Evolutionary conservation across 2,797 vertebrate genomes (phyloP).

Genomic region (Oryzias sinensis): DNA sequence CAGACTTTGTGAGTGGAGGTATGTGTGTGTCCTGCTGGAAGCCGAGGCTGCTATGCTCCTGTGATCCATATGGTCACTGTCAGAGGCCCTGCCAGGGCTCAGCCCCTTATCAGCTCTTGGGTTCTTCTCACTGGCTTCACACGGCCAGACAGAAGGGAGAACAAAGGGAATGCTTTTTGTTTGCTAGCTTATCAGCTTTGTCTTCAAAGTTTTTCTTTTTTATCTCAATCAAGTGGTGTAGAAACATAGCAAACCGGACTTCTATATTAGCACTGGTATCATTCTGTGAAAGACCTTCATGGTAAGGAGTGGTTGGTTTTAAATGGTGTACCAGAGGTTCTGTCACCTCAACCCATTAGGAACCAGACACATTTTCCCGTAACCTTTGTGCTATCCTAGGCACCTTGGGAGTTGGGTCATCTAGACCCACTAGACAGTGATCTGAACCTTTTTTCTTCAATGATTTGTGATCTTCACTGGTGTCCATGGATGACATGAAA

Average conservation of each 20-base stretch:
- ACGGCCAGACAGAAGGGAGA: slow-evolving; percentile 40
- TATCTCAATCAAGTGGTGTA: slow-evolving; percentile 68
- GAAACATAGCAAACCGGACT: slow-evolving; percentile 56
- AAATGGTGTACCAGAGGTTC: slow-evolving; percentile 18
- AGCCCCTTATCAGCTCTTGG: slow-evolving; percentile 52
- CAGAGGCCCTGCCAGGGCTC: slow-evolving; percentile 63
- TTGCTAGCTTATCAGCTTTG: slow-evolving; percentile 69
- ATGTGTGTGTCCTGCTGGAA: slow-evolving; percentile 51
- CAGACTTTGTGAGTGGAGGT: slow-evolving; percentile 34
- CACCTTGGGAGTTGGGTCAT: too few species aligned
- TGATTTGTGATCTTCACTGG: too few species aligned
- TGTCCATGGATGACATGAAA: too few species aligned
- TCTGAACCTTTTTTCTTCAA: too few species aligned
- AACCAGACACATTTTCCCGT: too few species aligned
- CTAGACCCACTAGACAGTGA: too few species aligned
- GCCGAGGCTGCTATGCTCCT: slow-evolving; percentile 46
- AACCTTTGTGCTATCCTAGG: too few species aligned
- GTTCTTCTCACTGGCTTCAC: slow-evolving; percentile 40
- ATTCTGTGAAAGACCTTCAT: slow-evolving; percentile 41
- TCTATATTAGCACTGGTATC: slow-evolving; percentile 67
- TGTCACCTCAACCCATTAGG: slow-evolving; percentile 3
- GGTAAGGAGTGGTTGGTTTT: slow-evolving; percentile 11
- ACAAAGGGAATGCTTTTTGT: slow-evolving; percentile 48
- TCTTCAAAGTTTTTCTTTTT: slow-evolving; percentile 43
- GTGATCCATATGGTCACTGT: slow-evolving; percentile 74